Conservation (phyloP, 1,140 invertebrate species). For the Scaptomyza pallida region DNA sequence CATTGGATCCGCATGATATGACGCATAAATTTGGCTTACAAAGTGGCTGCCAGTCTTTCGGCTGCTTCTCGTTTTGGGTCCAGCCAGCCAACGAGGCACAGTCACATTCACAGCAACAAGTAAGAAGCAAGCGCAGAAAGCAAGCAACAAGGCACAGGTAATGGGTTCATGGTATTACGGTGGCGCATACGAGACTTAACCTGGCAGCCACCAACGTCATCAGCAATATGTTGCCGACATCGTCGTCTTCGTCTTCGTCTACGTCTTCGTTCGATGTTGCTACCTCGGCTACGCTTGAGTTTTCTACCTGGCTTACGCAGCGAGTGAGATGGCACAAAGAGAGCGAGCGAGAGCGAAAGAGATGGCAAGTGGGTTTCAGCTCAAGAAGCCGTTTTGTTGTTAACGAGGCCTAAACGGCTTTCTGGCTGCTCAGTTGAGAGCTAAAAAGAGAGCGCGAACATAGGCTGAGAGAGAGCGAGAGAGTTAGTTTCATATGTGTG, state of each 20-base stretch:
- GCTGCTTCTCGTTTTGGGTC: constrained; percentile 3
- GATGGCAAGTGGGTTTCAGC: constrained; percentile 51
- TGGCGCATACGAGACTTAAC: constrained; percentile 74
- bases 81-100: constrained; percentile 40
- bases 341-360: constrained; percentile 19
- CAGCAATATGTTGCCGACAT: constrained; percentile 68
- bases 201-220: constrained; percentile 64
- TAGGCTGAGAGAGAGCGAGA: not conserved
- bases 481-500: constrained; percentile 7
- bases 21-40: constrained; percentile 81
- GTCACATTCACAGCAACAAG: constrained; percentile 62
- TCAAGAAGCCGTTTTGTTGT: constrained; percentile 76
- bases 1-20: constrained; percentile 53
- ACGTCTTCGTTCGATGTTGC: constrained; percentile 70
- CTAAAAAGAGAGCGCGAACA: not conserved
- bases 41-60: constrained; percentile 38
- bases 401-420: constrained; percentile 81
- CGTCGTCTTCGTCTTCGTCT: constrained; percentile 46
- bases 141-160: constrained; percentile 52
- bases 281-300: constrained; percentile 78
- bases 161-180: constrained; percentile 81
- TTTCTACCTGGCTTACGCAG: constrained; percentile 83
- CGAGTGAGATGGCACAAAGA: constrained; percentile 48
- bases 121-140: constrained; percentile 39
- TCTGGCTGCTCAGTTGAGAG: constrained; percentile 27